Conservation (phyloP, 2,797 vertebrate species). For the Cossypha polioptera region DNA sequence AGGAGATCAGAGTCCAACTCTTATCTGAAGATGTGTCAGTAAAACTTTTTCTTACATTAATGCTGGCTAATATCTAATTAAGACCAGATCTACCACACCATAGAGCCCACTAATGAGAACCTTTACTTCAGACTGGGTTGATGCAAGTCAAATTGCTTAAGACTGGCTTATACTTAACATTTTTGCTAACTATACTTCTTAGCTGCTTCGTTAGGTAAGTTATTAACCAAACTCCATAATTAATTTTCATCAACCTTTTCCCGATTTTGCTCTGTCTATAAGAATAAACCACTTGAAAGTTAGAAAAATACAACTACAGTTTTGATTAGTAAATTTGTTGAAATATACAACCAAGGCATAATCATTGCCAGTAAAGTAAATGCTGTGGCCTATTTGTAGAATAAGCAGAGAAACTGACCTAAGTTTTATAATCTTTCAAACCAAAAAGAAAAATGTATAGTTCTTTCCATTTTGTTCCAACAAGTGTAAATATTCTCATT, state of each 20-base stretch:
- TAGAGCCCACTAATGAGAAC: background rate
- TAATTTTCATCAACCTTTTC: background rate
- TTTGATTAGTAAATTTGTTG: background rate
- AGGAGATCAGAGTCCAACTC: background rate
- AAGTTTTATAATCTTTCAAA: background rate
- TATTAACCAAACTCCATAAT: background rate
- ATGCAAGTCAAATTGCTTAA: background rate
- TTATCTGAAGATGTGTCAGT: background rate
- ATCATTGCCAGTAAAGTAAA: background rate
- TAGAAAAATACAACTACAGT: background rate
- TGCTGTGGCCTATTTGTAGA: background rate
- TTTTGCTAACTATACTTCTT: background rate
- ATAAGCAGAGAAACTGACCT: background rate
- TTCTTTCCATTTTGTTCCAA: background rate
- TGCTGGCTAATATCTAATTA: background rate
- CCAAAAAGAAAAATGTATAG: fast-evolving
- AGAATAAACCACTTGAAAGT: background rate
- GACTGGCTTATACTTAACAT: background rate
- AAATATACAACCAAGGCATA: background rate
- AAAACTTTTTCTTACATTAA: background rate
- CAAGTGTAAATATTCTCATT: background rate
- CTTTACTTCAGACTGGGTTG: background rate
- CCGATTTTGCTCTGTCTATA: background rate
- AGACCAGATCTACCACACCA: background rate
- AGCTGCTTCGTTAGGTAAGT: background rate